Conservation (phyloP, 2,113 vertebrate genomes). For the Pangasianodon hypophthalmus region DNA sequence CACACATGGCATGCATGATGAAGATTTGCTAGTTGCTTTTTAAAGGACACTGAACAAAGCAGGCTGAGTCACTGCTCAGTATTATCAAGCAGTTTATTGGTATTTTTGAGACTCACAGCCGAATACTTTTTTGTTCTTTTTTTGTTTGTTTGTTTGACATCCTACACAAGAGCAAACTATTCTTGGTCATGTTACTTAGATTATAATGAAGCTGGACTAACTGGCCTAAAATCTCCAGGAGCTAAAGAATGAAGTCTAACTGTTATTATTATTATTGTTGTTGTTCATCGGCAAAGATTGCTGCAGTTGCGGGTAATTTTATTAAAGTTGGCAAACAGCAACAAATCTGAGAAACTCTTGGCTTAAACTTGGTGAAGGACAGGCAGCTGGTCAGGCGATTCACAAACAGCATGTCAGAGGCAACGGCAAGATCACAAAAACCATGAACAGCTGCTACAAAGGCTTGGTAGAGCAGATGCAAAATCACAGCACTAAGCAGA, state of each 20-base stretch:
- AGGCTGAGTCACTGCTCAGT: background rate
- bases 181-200: background rate
- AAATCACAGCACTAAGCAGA: too few species aligned
- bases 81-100: background rate
- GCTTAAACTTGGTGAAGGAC: background rate
- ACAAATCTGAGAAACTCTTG: background rate
- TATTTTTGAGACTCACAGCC: background rate
- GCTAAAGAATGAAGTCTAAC: background rate
- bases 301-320: too few species aligned
- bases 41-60: slow-evolving; percentile 10
- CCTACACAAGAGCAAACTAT: background rate
- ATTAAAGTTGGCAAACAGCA: too few species aligned
- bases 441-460: too few species aligned
- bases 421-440: too few species aligned
- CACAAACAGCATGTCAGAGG: too few species aligned
- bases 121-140: background rate
- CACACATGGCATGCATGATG: slow-evolving; percentile 9
- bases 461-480: too few species aligned
- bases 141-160: background rate
- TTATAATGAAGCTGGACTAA: background rate
- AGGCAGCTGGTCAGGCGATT: too few species aligned
- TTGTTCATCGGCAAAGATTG: too few species aligned
- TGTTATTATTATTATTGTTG: background rate
- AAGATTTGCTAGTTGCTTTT: slow-evolving; percentile 9
- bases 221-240: background rate